Conservation (phyloP, 2,797 vertebrate genomes). For the Neoniphon sammara region DNA sequence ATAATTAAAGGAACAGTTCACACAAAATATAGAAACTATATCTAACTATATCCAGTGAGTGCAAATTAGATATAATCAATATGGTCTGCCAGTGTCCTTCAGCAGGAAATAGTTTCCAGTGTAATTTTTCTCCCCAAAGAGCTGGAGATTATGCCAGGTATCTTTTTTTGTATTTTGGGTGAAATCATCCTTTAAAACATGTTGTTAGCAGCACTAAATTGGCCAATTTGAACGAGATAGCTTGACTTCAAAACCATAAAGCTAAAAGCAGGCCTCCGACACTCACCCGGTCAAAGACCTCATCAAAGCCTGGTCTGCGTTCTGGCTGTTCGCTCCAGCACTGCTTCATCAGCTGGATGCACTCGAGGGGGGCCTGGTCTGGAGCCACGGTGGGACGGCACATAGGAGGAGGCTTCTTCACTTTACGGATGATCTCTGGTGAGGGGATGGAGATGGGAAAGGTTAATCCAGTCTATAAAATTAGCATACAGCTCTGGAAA, state of each 20-base stretch:
- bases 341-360: conserved; percentile 90
- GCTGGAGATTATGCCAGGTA: too few species aligned
- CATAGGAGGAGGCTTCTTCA: conserved; percentile 89
- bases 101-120: too few species aligned
- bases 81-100: too few species aligned
- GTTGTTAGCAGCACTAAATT: too few species aligned
- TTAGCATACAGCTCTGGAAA: background rate
- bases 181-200: too few species aligned
- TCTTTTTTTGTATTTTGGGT: too few species aligned
- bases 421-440: conserved; percentile 87
- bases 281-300: conserved; percentile 87
- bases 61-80: too few species aligned
- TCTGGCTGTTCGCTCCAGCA: conserved; percentile 89
- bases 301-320: conserved; percentile 84
- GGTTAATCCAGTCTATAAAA: background rate
- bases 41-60: too few species aligned
- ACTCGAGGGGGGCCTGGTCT: conserved; percentile 88
- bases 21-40: too few species aligned
- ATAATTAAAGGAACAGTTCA: too few species aligned
- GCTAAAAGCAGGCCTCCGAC: background rate
- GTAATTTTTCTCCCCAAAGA: too few species aligned
- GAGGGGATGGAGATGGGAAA: background rate
- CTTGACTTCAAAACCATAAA: background rate
- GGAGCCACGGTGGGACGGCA: conserved; percentile 87
- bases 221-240: too few species aligned